These are phyloP conservation scores for Speoplatyrhinus poulsoni DNA, from an alignment of 2,113 vertebrate genomes.

Conservation along the genomic window DNA sequence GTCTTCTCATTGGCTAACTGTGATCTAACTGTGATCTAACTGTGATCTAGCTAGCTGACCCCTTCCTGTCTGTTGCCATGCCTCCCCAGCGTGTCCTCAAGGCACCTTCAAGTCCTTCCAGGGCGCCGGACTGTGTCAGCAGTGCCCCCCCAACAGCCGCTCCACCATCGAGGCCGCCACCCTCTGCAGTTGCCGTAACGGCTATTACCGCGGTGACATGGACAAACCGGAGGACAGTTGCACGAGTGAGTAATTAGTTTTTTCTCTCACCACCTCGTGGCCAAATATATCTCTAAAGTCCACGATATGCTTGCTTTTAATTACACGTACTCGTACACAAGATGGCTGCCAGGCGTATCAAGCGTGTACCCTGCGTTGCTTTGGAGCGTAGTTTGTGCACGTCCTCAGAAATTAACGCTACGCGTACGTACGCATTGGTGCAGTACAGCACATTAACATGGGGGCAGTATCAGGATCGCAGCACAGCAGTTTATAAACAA, in stretches of 20 bases:
- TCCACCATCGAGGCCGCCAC: slow-evolving; percentile 88
- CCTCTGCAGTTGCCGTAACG: slow-evolving; percentile 89
- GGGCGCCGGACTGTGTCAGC: slow-evolving; percentile 84
- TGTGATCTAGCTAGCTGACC: background rate
- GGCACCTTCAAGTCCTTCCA: slow-evolving; percentile 95
- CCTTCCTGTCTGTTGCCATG: slow-evolving; percentile 7
- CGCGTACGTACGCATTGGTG: too few relatives aligned
- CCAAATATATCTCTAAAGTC: background rate
- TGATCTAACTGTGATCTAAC: too few relatives aligned
- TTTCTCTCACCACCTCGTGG: background rate
- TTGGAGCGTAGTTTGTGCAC: too few relatives aligned
- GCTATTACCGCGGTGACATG: slow-evolving; percentile 92
- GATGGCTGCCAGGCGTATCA: too few relatives aligned
- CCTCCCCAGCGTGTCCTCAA: slow-evolving; percentile 86
- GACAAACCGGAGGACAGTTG: slow-evolving; percentile 87
- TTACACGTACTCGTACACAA: too few relatives aligned
- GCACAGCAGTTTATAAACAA: too few relatives aligned
- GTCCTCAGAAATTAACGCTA: too few relatives aligned
- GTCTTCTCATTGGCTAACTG: too few relatives aligned
- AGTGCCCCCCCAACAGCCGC: slow-evolving; percentile 92
- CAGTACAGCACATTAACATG: too few relatives aligned
- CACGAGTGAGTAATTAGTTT: slow-evolving; percentile 87
- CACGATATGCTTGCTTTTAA: too few relatives aligned
- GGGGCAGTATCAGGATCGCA: too few relatives aligned
- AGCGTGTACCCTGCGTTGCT: too few relatives aligned